phyloP scores from a whole-genome alignment of 2,888 invertebrate species.

The Acanthoscelides obtectus region DNA sequence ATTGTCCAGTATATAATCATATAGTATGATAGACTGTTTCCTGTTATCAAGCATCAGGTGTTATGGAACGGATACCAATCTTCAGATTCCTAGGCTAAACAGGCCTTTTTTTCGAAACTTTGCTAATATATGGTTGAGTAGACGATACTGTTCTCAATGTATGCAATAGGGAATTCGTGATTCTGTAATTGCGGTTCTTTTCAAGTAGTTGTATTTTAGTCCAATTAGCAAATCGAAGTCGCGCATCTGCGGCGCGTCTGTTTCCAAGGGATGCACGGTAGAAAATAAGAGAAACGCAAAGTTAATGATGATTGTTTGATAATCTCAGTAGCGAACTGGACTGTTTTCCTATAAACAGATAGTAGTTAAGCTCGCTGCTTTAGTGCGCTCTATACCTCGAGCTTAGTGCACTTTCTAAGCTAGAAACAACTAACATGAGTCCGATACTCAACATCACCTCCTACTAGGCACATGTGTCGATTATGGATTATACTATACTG shows the following conservation, averaged over 20 bases:
- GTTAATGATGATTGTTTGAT: not conserved
- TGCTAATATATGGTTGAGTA: not conserved
- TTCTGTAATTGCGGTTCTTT: not conserved
- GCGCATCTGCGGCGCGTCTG: not conserved
- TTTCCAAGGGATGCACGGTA: not conserved
- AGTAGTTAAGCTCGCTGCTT: not conserved
- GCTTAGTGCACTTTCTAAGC: too few species aligned
- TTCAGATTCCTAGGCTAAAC: too few species aligned
- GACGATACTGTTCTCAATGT: not conserved
- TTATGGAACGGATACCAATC: too few species aligned
- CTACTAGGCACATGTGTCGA: too few species aligned
- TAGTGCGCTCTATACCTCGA: too few species aligned
- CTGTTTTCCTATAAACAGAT: not conserved
- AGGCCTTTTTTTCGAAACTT: not conserved
- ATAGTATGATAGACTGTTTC: too few species aligned
- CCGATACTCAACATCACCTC: too few species aligned
- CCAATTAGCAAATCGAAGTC: not conserved
- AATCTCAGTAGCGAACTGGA: not conserved
- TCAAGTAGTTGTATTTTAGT: not conserved
- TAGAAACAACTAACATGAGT: too few species aligned
- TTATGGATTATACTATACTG: too few species aligned
- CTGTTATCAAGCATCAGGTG: too few species aligned
- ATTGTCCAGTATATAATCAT: too few species aligned
- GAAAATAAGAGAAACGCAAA: not conserved
- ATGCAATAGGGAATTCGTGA: not conserved